Evolutionary conservation across 2,888 invertebrate species (phyloP), one percentile per base, ranked within the genome.

Genomic region (Eudasyphora cyanicolor): DNA sequence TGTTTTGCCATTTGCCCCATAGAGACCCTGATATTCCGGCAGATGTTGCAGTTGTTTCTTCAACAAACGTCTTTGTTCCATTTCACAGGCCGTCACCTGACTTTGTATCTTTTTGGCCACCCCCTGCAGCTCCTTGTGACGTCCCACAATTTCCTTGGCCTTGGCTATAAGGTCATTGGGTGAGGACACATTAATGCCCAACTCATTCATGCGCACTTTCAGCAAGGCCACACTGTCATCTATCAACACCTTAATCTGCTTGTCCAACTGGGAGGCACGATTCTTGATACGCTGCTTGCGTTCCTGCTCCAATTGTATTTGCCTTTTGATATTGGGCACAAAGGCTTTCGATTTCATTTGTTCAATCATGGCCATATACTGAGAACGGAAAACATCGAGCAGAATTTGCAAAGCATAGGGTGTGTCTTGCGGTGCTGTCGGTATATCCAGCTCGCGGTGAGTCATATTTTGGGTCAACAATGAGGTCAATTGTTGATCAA

Each of bases 111-210:
- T 96, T 89, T 96, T 96, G 1, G 97, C 97, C 92, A 97, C 96
- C 83, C 96, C 95, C 92, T 98, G 98, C 79, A 98, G 93, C 90
- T 98, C 98, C 91, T 98, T 98, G 91, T 98, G 98, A 32, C 97
- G 94, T 77, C 97, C 95, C 35, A 98, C 98, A 88, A 98, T 98
- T 93, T 98, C 97, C 91, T 97, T 97, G 74, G 97, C 97, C 92
- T 97, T 96, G 5, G 96, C 95, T 79, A 97, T 93, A 79, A 97
- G 93, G 92, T 97, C 97, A 76, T 96, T 96, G 0, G 97, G 97
- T 82, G 96, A 96, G 76, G 94, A 95, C 19, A 97, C 97, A 92
- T 96, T 96, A 84, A 98, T 97, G 84, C 97, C 97, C 87, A 99
- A 93, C 93, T 98, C 98, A 87, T 95, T 96, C 95, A 98, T 97